Percentiles rank a stretch among this genome's conserved stretches.
phyloP scores from a whole-genome alignment of 2,888 invertebrate species.

The Cheilosia soror region DNA sequence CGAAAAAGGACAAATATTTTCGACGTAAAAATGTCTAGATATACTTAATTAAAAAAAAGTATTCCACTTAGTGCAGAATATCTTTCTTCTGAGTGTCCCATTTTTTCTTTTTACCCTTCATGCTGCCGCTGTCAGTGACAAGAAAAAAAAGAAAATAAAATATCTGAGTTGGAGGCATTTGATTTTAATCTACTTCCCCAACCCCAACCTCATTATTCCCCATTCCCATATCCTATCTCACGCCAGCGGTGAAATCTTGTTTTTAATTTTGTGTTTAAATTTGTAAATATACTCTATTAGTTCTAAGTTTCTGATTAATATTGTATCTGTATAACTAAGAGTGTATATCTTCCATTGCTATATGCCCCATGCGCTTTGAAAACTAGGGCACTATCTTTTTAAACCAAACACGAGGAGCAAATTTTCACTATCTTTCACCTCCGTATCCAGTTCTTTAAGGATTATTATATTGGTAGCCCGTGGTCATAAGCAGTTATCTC shows the following conservation, averaged over 20 bases:
- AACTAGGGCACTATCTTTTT: constrained; percentile 52
- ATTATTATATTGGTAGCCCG: constrained; percentile 29
- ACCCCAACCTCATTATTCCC: background rate
- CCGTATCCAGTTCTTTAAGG: background rate
- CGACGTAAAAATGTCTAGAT: background rate
- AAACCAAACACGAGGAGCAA: constrained; percentile 17
- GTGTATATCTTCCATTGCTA: constrained; percentile 10
- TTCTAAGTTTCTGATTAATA: constrained; percentile 30
- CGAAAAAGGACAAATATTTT: background rate
- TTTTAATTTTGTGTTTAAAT: background rate
- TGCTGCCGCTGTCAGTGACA: background rate
- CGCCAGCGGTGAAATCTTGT: background rate
- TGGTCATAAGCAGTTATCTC: constrained; percentile 39
- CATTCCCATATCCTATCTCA: background rate
- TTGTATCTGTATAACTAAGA: background rate
- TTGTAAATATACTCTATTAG: constrained; percentile 9
- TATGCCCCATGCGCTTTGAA: background rate
- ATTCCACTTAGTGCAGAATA: constrained; percentile 27
- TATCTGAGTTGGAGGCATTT: constrained; percentile 15
- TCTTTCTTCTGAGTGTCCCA: background rate
- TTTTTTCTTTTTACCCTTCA: background rate
- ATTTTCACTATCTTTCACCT: constrained; percentile 23
- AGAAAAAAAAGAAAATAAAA: background rate
- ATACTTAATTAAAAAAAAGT: constrained; percentile 48
- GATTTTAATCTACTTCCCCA: constrained; percentile 12